These are phyloP conservation scores for Danionella dracula DNA, from an alignment of 2,797 vertebrate species.

Conservation along the genomic window DNA sequence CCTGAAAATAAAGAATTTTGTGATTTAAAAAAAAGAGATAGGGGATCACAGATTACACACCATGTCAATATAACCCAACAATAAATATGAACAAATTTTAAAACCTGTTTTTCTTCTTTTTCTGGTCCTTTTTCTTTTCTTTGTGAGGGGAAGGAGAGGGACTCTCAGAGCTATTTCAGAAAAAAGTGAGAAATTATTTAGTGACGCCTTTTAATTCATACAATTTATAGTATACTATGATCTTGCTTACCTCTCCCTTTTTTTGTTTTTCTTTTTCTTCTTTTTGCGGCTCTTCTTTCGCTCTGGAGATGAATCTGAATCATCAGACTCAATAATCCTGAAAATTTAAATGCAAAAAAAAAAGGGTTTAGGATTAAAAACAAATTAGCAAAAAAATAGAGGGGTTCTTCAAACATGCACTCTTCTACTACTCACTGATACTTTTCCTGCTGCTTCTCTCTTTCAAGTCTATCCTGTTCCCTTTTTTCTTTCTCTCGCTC, in stretches of 20 bases:
- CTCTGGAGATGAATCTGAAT: slow-evolving; percentile 74
- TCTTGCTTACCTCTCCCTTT: slow-evolving; percentile 62
- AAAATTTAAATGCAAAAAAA: neutral
- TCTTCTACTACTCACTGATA: slow-evolving; percentile 63
- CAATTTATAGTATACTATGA: too few species aligned
- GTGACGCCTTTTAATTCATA: too few species aligned
- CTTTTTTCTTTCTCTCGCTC: slow-evolving; percentile 75
- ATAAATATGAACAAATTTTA: neutral
- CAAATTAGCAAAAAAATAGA: too few species aligned
- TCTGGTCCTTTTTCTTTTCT: slow-evolving; percentile 67
- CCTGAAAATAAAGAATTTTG: slow-evolving; percentile 54
- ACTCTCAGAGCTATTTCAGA: slow-evolving; percentile 63
- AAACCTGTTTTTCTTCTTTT: slow-evolving; percentile 72
- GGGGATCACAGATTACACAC: too few species aligned
- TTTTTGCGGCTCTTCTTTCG: slow-evolving; percentile 84
- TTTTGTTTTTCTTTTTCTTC: slow-evolving; percentile 75
- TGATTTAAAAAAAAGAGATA: too few species aligned
- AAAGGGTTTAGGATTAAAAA: neutral
- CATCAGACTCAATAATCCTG: slow-evolving; percentile 72
- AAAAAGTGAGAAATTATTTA: too few species aligned
- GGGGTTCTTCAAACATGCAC: too few species aligned
- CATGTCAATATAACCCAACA: too few species aligned
- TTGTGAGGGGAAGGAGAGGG: slow-evolving; percentile 58
- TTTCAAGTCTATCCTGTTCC: slow-evolving; percentile 73
- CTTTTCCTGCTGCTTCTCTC: slow-evolving; percentile 69